Evolutionary conservation across 2,888 invertebrate genomes (phyloP), one percentile per base, ranked within the genome.

Genomic region (Hyalella azteca): DNA sequence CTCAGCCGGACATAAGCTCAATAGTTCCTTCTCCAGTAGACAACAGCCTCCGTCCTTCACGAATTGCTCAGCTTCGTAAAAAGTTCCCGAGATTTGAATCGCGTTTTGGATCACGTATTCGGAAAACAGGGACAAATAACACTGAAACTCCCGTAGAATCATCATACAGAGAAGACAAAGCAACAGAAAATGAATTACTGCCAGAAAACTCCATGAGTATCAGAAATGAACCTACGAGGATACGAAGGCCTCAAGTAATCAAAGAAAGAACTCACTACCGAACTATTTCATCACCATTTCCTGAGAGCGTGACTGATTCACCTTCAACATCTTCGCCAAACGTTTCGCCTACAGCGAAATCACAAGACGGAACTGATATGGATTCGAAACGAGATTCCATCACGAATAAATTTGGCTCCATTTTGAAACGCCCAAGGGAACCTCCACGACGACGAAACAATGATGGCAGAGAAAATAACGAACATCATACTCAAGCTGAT

Each of bases 201-300:
- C n/a, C n/a, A n/a, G n/a, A n/a, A n/a, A n/a, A n/a, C n/a, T n/a
- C n/a, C n/a, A n/a, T n/a, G n/a, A n/a, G n/a, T n/a, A n/a, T n/a
- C n/a, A n/a, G 26, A 54, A 36, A 36, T 32, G 66, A 66, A 66
- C 66, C 66, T 11, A n/a, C 3, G 36, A 19, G 19, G 19, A 36
- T 66, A 13, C 32, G 19, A 22, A 32, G 66, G 36, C 66, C 66
- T 54, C 54, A 54, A 54, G 29, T 22, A 66, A 66, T 19, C 3
- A 32, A 29, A 36, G 66, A 66, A 36, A 66, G 66, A 66, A 66
- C 66, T 32, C 66, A 66, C 36, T 66, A 66, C 19, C 36, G 66
- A 19, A 66, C 66, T 1, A 66, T 66, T 19, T 29, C 29, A 36
- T 36, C 66, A 66, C 36, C 66, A 19, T n/a, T 36, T 32, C 66